These are phyloP conservation scores for Donacobius atricapilla DNA, from an alignment of 2,113 vertebrate genomes.

Conservation along the genomic window DNA sequence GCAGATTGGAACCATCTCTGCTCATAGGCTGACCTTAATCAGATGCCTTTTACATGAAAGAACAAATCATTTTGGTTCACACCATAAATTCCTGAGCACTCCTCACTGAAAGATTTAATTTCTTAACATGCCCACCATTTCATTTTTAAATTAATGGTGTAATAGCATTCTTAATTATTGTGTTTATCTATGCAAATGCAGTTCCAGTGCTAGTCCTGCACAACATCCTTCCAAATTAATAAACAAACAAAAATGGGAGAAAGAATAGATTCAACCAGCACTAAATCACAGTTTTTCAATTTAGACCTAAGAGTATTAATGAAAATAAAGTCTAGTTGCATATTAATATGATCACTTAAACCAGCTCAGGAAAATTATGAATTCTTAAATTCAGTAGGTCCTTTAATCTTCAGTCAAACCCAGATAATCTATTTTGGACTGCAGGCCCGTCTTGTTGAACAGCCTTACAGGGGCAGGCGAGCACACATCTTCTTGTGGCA, in stretches of 20 bases:
- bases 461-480: neutral
- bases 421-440: neutral
- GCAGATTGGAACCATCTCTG: constrained; percentile 22
- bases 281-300: neutral
- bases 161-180: neutral
- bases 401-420: neutral
- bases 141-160: neutral
- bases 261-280: neutral
- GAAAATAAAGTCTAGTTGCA: neutral
- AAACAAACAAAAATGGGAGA: neutral
- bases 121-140: neutral
- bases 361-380: neutral
- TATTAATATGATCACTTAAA: neutral
- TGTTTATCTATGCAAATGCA: neutral
- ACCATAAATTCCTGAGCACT: neutral
- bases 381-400: neutral
- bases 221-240: neutral
- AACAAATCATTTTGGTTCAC: neutral
- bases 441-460: neutral
- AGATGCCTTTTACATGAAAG: neutral
- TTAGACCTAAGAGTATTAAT: neutral
- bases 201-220: neutral
- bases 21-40: constrained; percentile 51
- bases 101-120: neutral
- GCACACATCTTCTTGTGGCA: neutral